Conservation (phyloP, 1,140 invertebrate species). For the Rhynchophorus ferrugineus region DNA sequence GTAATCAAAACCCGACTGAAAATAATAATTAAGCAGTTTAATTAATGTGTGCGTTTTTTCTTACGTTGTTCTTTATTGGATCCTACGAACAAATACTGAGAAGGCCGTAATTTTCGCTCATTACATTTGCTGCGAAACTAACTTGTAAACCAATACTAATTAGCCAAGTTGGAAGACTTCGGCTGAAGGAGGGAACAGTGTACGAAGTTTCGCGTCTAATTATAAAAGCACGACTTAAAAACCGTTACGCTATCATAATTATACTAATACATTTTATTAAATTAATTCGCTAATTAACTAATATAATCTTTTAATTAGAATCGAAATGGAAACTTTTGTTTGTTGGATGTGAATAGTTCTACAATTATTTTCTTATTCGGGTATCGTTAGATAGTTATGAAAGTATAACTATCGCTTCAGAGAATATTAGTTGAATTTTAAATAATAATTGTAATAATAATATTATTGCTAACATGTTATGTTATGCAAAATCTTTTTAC, state of each 20-base stretch:
- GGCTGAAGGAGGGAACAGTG: conserved; percentile 8
- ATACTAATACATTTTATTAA: conserved; percentile 4
- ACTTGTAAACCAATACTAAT: conserved; percentile 19
- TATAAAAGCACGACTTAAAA: conserved; percentile 11
- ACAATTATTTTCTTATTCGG: too few relatives aligned
- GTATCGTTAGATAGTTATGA: too few relatives aligned
- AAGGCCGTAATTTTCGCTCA: conserved; percentile 17
- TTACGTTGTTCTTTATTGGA: conserved; percentile 19
- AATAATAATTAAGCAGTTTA: too few relatives aligned
- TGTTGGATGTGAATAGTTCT: too few relatives aligned
- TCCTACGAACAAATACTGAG: conserved; percentile 13
- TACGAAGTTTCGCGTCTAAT: conserved; percentile 14
- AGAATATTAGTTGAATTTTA: too few relatives aligned
- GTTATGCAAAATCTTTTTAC: too few relatives aligned
- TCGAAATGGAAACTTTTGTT: too few relatives aligned
- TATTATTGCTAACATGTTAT: too few relatives aligned
- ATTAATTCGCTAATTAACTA: background rate
- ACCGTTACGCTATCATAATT: conserved; percentile 8
- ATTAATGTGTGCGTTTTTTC: too few relatives aligned
- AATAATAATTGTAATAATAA: too few relatives aligned
- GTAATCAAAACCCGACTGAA: too few relatives aligned
- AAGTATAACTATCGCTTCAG: too few relatives aligned
- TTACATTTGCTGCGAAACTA: conserved; percentile 17
- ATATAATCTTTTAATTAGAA: conserved; percentile 1
- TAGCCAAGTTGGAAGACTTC: conserved; percentile 15